Base-by-base conservation (phyloP, 2,113 vertebrate genomes). In the Onychostoma macrolepis region DNA sequence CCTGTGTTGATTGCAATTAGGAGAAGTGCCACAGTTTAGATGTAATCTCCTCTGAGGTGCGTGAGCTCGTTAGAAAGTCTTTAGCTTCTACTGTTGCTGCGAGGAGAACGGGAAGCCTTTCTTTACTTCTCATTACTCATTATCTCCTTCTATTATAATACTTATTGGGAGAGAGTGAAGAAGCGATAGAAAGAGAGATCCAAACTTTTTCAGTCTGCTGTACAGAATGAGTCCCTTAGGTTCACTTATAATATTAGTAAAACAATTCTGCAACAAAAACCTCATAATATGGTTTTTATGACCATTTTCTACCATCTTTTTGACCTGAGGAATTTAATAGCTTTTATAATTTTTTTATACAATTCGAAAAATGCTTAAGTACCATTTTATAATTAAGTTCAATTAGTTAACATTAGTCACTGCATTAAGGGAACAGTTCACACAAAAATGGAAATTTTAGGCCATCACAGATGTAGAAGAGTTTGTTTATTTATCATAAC, bases 1-100 rank as follows among this genome's bases (percentile, higher is more conserved):
- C 82, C 85, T 92, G 90, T 92, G 91, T 93, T 93, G 91, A 93
- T 90, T 88, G 91, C 93, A 94, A 95, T 95, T 94, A 94, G 93
- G 92, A 94, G 91, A 91, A 92, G 93, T 93, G 93, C 91, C 93
- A 93, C 91, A 91, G 90, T 93, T 93, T 93, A 92, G 91, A 93
- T 93, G 94, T 92, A 94, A 94, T 94, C 93, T 63, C 69, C 90
- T 93, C 91, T 91, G 90, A 88, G 90, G 91, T 92, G 91, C 91
- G 88, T 26, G 67, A 88, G 90, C 24, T 30, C 87, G 89, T 84
- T 87, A 87, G 50, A 87, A 78, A 87, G 19, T n/a, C 50, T 76
- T 84, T 56, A 84, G 67, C 48, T 56, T 36, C 48, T 38, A 41
- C 48, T 74, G 30, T 74, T n/a, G 48, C 82, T 58, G 92, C 10